Conservation (phyloP, 23 tunicate species). For the Styela clava region DNA sequence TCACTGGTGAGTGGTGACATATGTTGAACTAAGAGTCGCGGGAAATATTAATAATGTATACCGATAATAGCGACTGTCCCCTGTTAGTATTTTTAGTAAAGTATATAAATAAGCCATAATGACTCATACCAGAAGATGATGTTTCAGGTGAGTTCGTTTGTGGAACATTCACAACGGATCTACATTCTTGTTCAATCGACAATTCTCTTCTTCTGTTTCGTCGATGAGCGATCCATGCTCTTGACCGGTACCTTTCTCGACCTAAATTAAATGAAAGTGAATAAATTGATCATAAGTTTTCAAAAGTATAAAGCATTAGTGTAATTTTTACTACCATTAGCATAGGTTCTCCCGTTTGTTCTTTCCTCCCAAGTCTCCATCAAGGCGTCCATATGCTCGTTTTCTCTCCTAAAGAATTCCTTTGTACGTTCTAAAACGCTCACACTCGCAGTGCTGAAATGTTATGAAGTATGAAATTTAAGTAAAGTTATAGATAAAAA, state of each 20-base stretch:
- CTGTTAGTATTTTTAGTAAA: too few relatives aligned
- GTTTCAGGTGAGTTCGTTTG: neutral
- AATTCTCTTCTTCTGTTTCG: conserved; percentile 14
- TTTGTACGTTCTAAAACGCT: conserved; percentile 18
- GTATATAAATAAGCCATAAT: too few relatives aligned
- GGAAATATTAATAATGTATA: too few relatives aligned
- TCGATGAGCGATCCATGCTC: conserved; percentile 13
- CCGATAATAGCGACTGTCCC: too few relatives aligned
- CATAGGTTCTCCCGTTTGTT: neutral
- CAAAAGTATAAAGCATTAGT: too few relatives aligned
- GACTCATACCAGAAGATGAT: neutral
- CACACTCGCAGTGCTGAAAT: neutral
- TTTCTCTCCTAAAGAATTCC: conserved; percentile 10
- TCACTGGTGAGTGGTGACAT: too few relatives aligned
- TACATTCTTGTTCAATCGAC: neutral
- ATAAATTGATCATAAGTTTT: too few relatives aligned
- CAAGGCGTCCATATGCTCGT: conserved; percentile 8
- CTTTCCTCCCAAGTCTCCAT: conserved; percentile 19
- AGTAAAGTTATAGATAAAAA: too few relatives aligned
- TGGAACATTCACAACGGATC: neutral
- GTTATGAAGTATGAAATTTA: too few relatives aligned
- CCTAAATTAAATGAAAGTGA: neutral
- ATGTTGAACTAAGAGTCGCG: too few relatives aligned
- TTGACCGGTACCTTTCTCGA: neutral
- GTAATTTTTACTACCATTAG: neutral